Evolutionary conservation across 2,113 vertebrate genomes (phyloP).

Genomic region (Osmerus mordax): DNA sequence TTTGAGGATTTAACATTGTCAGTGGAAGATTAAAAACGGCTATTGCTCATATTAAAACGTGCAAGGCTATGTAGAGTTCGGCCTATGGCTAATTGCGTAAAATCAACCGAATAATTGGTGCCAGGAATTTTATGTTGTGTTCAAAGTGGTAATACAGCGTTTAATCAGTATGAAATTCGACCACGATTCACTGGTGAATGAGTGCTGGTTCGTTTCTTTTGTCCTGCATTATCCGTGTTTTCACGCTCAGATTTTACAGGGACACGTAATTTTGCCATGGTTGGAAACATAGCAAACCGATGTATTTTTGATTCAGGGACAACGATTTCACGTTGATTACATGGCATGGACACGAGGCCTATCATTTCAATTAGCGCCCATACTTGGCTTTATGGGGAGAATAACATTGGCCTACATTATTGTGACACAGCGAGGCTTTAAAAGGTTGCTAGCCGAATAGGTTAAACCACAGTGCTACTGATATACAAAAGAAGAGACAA

Average conservation of each 20-base stretch:
- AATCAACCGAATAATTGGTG: constrained; percentile 51
- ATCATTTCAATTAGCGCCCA: too few species aligned
- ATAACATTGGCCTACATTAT: too few species aligned
- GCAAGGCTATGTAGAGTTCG: neutral
- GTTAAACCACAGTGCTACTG: neutral
- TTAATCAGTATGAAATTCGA: constrained; percentile 73
- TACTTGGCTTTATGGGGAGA: too few species aligned
- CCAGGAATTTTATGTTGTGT: constrained; percentile 38
- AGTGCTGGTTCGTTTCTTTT: constrained; percentile 55
- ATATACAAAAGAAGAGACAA: constrained; percentile 20
- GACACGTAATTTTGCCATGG: constrained; percentile 47
- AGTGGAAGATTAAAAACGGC: too few species aligned
- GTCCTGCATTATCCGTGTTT: constrained; percentile 56
- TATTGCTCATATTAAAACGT: neutral
- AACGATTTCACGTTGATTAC: constrained; percentile 56
- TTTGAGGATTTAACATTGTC: too few species aligned
- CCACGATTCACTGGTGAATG: constrained; percentile 38
- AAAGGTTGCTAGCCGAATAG: constrained; percentile 2
- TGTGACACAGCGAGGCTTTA: constrained; percentile 13
- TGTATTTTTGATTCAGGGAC: constrained; percentile 33
- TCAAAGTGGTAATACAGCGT: constrained; percentile 42
- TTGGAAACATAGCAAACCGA: constrained; percentile 38
- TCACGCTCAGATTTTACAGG: constrained; percentile 67
- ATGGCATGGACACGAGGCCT: constrained; percentile 30
- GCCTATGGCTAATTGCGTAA: constrained; percentile 51